Evolutionary conservation across 1,140 invertebrate genomes (phyloP).

Genomic region (Eupristina koningsbergeri): DNA sequence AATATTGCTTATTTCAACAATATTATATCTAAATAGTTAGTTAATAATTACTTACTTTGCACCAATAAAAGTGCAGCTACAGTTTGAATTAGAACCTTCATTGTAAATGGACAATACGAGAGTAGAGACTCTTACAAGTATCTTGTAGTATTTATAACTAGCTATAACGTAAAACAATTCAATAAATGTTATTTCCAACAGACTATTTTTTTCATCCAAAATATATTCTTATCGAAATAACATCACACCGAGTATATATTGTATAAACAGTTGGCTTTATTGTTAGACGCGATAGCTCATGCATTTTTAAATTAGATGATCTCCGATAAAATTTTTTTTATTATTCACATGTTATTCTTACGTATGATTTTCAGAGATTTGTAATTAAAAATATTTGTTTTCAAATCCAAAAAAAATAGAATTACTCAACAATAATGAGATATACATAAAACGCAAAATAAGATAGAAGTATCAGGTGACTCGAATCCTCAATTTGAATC

Average conservation of each 20-base stretch:
- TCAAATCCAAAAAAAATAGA: background rate
- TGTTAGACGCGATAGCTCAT: background rate
- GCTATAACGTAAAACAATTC: background rate
- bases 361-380: background rate
- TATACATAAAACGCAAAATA: too few relatives aligned
- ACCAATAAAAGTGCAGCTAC: background rate
- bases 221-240: background rate
- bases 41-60: constrained; percentile 1
- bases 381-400: background rate
- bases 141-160: background rate
- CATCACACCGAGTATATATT: background rate
- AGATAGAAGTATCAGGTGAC: too few relatives aligned
- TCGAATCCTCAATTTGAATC: too few relatives aligned
- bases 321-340: background rate
- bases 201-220: background rate
- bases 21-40: too few relatives aligned
- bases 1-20: too few relatives aligned
- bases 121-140: background rate
- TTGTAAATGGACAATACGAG: background rate
- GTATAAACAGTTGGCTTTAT: background rate
- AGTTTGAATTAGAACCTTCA: background rate
- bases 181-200: background rate
- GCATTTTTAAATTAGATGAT: background rate
- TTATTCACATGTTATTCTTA: background rate
- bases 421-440: too few relatives aligned